Evolutionary conservation across 2,888 invertebrate species (phyloP).

Genomic region (Ectropis crepuscularia): DNA sequence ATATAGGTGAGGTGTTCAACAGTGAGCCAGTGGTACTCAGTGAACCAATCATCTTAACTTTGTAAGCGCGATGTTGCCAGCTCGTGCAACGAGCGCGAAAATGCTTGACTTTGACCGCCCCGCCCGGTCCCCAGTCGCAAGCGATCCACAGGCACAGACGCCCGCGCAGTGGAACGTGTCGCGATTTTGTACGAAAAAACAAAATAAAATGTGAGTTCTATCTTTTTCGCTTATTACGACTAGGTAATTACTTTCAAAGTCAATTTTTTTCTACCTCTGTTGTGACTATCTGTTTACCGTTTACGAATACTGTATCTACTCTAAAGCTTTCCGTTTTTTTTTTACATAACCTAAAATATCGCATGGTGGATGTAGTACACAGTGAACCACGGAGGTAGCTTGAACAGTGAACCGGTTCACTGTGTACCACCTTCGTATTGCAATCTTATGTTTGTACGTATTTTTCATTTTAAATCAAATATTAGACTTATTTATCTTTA

Average conservation of each 20-base stretch:
- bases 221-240: too few relatives aligned
- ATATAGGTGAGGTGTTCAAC: too few relatives aligned
- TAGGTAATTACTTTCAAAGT: slow-evolving; percentile 6
- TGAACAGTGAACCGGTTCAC: slow-evolving; percentile 15
- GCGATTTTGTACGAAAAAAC: too few relatives aligned
- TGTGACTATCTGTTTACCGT: slow-evolving; percentile 10
- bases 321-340: slow-evolving; percentile 8
- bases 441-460: too few relatives aligned
- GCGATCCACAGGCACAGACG: slow-evolving; percentile 11
- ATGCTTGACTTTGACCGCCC: slow-evolving; percentile 9
- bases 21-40: too few relatives aligned
- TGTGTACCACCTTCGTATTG: slow-evolving; percentile 9
- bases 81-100: slow-evolving; percentile 11
- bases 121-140: slow-evolving; percentile 21
- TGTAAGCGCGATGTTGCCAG: slow-evolving; percentile 19
- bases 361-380: slow-evolving; percentile 14
- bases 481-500: too few relatives aligned
- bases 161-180: slow-evolving; percentile 8
- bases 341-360: slow-evolving; percentile 11
- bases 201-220: too few relatives aligned
- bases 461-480: too few relatives aligned
- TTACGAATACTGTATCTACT: slow-evolving; percentile 5
- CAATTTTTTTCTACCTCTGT: slow-evolving; percentile 4
- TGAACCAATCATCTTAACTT: too few relatives aligned
- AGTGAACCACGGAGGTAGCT: slow-evolving; percentile 11